phyloP scores from a whole-genome alignment of 2,888 invertebrate genomes.

The Caenorhabditis doughertyi region DNA sequence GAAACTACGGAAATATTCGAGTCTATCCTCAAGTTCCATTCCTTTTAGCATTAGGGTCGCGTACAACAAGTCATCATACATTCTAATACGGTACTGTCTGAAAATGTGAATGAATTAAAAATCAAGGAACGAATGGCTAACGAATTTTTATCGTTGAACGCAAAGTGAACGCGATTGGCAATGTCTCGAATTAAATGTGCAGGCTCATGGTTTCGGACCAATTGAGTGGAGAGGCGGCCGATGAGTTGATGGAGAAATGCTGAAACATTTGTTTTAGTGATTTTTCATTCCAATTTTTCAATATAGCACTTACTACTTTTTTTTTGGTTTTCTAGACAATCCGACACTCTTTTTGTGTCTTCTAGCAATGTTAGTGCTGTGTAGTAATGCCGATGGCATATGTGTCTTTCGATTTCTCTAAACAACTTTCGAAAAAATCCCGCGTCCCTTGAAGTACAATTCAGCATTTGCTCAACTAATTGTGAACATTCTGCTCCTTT shows the following conservation, averaged over 20 bases:
- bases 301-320: conserved; percentile 45
- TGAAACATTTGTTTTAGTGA: conserved; percentile 15
- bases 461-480: conserved; percentile 72
- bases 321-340: conserved; percentile 68
- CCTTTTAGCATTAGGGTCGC: conserved; percentile 68
- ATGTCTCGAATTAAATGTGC: conserved; percentile 67
- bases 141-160: conserved; percentile 58
- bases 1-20: conserved; percentile 69
- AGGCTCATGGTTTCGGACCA: conserved; percentile 65
- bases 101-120: not conserved
- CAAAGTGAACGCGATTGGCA: conserved; percentile 67
- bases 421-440: conserved; percentile 73
- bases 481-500: conserved; percentile 65
- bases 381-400: conserved; percentile 74
- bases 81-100: conserved; percentile 40
- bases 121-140: conserved; percentile 4
- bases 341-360: conserved; percentile 62
- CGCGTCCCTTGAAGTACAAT: conserved; percentile 60
- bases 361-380: conserved; percentile 72
- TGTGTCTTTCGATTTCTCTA: conserved; percentile 74
- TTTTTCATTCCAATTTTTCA: not conserved
- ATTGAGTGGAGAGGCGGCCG: conserved; percentile 62
- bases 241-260: conserved; percentile 67
- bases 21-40: conserved; percentile 64
- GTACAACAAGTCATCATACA: conserved; percentile 72